These are phyloP conservation scores for Sarcophilus harrisii DNA, from an alignment of 2,797 vertebrate species.

Conservation along the genomic window DNA sequence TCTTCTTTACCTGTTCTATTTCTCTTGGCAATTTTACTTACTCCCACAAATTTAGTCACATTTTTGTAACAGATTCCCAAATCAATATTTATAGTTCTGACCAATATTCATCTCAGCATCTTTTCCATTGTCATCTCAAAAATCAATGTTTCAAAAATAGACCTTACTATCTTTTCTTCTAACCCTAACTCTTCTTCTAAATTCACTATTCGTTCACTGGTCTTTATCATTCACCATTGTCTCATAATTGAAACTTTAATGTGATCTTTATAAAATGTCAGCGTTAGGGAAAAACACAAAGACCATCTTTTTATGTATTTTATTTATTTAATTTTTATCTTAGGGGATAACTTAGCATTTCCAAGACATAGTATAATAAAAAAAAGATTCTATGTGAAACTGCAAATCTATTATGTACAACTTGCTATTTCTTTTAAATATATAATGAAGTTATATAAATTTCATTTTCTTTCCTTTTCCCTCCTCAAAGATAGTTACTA, in stretches of 20 bases:
- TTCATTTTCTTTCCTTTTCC: background rate
- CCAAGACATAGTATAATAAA: background rate
- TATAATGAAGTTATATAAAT: background rate
- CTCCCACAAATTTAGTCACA: background rate
- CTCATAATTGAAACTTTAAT: background rate
- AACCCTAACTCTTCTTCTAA: background rate
- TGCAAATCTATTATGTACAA: background rate
- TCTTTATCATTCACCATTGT: background rate
- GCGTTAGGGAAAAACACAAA: background rate
- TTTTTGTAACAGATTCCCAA: background rate
- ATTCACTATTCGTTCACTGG: background rate
- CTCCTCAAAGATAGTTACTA: background rate
- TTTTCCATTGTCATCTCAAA: background rate
- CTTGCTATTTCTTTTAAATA: background rate
- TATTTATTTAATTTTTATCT: background rate
- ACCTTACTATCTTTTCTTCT: background rate
- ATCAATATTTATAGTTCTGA: background rate
- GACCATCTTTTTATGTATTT: background rate
- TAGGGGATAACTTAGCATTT: background rate
- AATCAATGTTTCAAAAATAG: background rate
- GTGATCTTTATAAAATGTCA: background rate
- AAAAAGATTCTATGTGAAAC: background rate
- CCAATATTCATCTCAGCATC: background rate
- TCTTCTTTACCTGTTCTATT: background rate
- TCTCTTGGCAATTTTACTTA: background rate